A percentile compares a stretch with the other conserved stretches of the same genome.
Evolutionary conservation across 2,797 vertebrate genomes (phyloP).

Genomic region (Tragopan temminckii): DNA sequence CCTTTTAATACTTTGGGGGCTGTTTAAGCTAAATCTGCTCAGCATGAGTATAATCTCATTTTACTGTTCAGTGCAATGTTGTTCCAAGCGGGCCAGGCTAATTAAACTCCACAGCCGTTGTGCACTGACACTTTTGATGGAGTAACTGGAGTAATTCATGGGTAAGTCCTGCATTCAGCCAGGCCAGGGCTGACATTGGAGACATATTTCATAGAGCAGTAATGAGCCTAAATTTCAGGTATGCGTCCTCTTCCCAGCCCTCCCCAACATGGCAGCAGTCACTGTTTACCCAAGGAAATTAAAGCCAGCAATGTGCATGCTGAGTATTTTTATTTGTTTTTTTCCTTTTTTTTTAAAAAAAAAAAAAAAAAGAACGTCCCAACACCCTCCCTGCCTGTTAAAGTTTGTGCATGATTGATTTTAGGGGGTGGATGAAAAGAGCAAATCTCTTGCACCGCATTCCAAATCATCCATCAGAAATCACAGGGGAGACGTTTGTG

Average conservation of each 20-base stretch:
- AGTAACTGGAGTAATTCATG: not conserved
- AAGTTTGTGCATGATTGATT: slow-evolving; percentile 53
- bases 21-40: not conserved
- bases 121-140: not conserved
- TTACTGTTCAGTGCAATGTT: not conserved
- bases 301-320: slow-evolving; percentile 45
- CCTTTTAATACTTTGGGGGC: slow-evolving; percentile 1
- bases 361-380: not conserved
- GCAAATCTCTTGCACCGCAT: not conserved
- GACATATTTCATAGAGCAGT: slow-evolving; percentile 39
- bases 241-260: slow-evolving; percentile 36
- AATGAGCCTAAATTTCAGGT: slow-evolving; percentile 64
- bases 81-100: not conserved
- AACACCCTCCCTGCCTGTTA: not conserved
- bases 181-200: not conserved
- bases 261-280: not conserved
- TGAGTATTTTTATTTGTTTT: slow-evolving; percentile 11
- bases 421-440: slow-evolving; percentile 37
- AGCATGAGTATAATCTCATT: not conserved
- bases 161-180: not conserved
- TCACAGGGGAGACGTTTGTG: slow-evolving; percentile 26
- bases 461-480: slow-evolving; percentile 26
- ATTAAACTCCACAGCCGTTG: not conserved
- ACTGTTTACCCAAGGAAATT: slow-evolving; percentile 71
- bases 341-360: not conserved